Evolutionary conservation across 1,140 invertebrate species (phyloP), one percentile per base, ranked within the genome.

Genomic region (Alviniconcha marisindica): DNA sequence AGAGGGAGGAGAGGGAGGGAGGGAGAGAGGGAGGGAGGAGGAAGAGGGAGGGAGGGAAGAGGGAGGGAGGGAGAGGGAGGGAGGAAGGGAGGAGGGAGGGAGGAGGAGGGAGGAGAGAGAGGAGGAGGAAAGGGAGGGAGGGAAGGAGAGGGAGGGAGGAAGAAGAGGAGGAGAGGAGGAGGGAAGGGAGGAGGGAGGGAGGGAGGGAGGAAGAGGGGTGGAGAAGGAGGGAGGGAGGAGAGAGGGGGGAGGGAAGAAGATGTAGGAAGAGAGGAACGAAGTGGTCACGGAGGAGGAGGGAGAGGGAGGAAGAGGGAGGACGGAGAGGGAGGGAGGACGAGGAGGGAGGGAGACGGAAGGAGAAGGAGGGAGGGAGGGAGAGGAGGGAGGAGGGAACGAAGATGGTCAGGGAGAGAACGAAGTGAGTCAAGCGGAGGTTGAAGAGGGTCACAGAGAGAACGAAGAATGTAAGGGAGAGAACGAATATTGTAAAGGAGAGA

Each of bases 21-120:
- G n/a, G 24, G 56, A 60, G n/a, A 60, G n/a, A 60, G n/a, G 24
- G 56, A 60, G n/a, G 56, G 56, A n/a, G n/a, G 24, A 5, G n/a
- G n/a, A 28, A n/a, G 33, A 18, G 3, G 63, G 36, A 3, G 33
- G 33, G n/a, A n/a, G 24, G n/a, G 24, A n/a, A 60, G 56, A 60
- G n/a, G 24, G 56, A 28, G n/a, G 4, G 56, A 28, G n/a, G 24
- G 56, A 28, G n/a, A 60, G 56, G 56, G n/a, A 60, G 24, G 24
- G n/a, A 60, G n/a, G 24, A n/a, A 60, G n/a, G 56, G 56, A 60
- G 24, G 56, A 28, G n/a, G 24, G 56, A 28, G 56, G 24, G n/a
- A 60, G 56, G 56, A n/a, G n/a, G 56, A 60, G n/a, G n/a, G 56
- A 60, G 24, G 56, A 60, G n/a, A 60, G 56, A 28, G n/a, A 60